These are phyloP conservation scores for Theristicus caerulescens DNA, from an alignment of 2,113 vertebrate genomes.

Conservation along the genomic window DNA sequence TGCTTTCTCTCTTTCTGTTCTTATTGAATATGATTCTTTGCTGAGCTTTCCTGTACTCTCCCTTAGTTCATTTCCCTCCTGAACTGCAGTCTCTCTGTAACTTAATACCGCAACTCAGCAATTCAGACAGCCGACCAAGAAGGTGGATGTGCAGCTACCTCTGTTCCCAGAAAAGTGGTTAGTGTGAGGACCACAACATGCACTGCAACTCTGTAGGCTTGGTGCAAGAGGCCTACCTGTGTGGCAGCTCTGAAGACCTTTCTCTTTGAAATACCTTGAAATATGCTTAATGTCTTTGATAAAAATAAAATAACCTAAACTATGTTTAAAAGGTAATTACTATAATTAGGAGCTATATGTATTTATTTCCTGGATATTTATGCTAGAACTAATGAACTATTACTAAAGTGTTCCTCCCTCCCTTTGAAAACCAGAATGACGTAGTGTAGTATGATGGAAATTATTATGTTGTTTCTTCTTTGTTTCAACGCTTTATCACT, in stretches of 20 bases:
- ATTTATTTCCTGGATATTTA: not conserved
- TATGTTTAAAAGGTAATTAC: not conserved
- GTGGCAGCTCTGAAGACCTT: not conserved
- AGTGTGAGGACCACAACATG: not conserved
- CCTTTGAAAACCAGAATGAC: not conserved
- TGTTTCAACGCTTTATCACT: not conserved
- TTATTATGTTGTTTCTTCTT: not conserved
- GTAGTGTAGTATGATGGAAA: not conserved
- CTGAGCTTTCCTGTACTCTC: not conserved
- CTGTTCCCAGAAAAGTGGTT: constrained; percentile 9
- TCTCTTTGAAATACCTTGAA: not conserved
- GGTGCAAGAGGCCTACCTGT: not conserved
- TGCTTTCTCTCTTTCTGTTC: not conserved
- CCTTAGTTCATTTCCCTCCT: not conserved
- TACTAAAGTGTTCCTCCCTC: not conserved
- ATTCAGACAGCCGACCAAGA: not conserved
- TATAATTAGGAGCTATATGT: not conserved
- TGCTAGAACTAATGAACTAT: not conserved
- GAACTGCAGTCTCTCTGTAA: not conserved
- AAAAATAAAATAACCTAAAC: not conserved
- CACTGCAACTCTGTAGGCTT: not conserved
- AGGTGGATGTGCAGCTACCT: not conserved
- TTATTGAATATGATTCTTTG: not conserved
- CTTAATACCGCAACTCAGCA: not conserved
- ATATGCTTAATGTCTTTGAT: not conserved